A percentile compares a stretch with the other conserved stretches of the same genome.
These are phyloP conservation scores for Anolis sagrei DNA, from an alignment of 2,113 vertebrate genomes.

Conservation along the genomic window DNA sequence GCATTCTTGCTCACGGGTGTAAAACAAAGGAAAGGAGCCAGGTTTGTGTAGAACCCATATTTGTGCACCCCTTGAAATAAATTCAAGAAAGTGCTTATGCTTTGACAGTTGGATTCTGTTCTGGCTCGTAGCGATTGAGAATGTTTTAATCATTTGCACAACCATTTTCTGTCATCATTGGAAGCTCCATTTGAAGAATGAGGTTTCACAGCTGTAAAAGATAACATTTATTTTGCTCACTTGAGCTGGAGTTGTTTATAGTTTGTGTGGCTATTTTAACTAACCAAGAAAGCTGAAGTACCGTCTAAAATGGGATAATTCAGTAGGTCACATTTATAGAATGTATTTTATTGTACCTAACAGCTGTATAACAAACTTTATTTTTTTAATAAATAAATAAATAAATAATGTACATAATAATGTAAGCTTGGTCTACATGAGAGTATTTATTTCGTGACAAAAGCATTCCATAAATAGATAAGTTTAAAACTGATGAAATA, in stretches of 20 bases:
- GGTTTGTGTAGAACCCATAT: neutral
- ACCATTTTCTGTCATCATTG: constrained; percentile 19
- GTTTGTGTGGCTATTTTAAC: constrained; percentile 1
- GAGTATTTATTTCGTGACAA: no score
- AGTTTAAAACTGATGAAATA: no score
- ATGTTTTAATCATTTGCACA: constrained; percentile 32
- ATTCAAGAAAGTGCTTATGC: constrained; percentile 21
- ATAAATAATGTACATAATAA: neutral
- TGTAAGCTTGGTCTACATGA: neutral
- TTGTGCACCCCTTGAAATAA: constrained; percentile 16
- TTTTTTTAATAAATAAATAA: neutral
- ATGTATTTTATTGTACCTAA: neutral
- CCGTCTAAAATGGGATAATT: neutral
- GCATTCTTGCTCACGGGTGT: neutral
- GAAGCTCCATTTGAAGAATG: constrained; percentile 24
- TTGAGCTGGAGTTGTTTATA: constrained; percentile 4
- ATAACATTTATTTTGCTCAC: constrained; percentile 9
- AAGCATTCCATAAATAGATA: no score
- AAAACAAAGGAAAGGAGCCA: neutral
- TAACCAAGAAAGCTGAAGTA: constrained; percentile 2
- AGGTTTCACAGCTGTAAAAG: constrained; percentile 3
- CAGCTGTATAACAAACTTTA: neutral
- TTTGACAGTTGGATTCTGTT: constrained; percentile 39
- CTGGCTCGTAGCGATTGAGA: constrained; percentile 2
- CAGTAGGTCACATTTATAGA: neutral